Evolutionary conservation across 37 sponge, comb jelly and placozoan species (phyloP).

Genomic region (Eunapius fragilis): DNA sequence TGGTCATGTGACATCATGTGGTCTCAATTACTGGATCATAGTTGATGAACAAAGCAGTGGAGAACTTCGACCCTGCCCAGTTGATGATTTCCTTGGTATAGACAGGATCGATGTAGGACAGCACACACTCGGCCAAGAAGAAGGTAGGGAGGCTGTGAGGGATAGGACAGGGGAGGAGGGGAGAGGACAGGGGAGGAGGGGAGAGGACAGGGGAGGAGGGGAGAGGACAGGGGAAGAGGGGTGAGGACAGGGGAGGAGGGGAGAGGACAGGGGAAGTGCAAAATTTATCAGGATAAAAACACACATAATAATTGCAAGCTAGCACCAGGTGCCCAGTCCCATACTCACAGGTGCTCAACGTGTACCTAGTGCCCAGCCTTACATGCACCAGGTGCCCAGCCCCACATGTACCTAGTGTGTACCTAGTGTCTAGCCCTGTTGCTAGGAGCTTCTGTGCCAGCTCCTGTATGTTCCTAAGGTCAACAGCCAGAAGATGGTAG

Average conservation of each 20-base stretch:
- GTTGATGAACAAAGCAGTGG: conserved; percentile 68
- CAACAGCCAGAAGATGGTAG: conserved; percentile 67
- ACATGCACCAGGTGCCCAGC: background rate
- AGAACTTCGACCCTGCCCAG: conserved; percentile 72
- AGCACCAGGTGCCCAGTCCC: background rate
- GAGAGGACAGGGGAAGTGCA: no score
- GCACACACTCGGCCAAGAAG: conserved; percentile 86
- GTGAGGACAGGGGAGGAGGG: no score
- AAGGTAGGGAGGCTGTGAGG: conserved; percentile 69
- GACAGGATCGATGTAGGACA: conserved; percentile 79
- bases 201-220: no score
- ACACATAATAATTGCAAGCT: no score
- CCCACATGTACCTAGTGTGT: conserved; percentile 19
- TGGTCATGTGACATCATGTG: background rate
- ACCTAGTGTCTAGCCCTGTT: conserved; percentile 58
- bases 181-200: no score
- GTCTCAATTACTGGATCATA: conserved; percentile 78
- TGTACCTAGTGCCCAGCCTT: conserved; percentile 54
- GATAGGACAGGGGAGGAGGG: background rate
- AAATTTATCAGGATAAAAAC: no score
- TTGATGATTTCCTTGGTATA: conserved; percentile 51
- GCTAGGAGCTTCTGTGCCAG: conserved; percentile 43
- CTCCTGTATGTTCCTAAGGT: conserved; percentile 54
- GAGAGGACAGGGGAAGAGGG: no score
- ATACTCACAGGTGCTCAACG: background rate